Evolutionary conservation across 2,888 invertebrate species (phyloP).

Genomic region (Clepsis dumicolana): DNA sequence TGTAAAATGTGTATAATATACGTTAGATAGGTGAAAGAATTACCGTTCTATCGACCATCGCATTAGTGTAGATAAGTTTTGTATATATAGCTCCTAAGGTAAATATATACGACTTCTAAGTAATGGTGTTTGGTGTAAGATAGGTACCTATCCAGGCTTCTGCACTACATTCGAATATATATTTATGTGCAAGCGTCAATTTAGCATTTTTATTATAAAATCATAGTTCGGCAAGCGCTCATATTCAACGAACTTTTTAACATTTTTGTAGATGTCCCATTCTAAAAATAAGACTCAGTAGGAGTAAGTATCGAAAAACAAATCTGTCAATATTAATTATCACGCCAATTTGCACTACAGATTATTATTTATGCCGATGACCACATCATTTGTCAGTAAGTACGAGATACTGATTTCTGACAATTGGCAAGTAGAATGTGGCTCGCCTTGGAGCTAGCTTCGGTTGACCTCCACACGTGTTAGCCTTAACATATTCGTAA

Average conservation of each 20-base stretch:
- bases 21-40: constrained; percentile 82
- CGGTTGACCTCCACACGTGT: constrained; percentile 23
- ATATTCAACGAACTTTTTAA: too few relatives aligned
- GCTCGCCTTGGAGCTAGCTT: constrained; percentile 35
- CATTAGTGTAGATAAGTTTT: constrained; percentile 73
- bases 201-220: constrained; percentile 67
- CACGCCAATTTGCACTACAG: constrained; percentile 21
- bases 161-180: constrained; percentile 79
- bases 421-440: constrained; percentile 17
- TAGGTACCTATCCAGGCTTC: constrained; percentile 83
- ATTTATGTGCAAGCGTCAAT: constrained; percentile 83
- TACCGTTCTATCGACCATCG: constrained; percentile 80
- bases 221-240: constrained; percentile 63
- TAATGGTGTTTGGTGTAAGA: constrained; percentile 84
- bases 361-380: constrained; percentile 30
- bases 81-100: constrained; percentile 79
- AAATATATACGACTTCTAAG: constrained; percentile 66
- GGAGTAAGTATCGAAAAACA: constrained; percentile 4
- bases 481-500: constrained; percentile 12
- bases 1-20: constrained; percentile 79
- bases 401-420: constrained; percentile 19
- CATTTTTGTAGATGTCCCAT: too few relatives aligned
- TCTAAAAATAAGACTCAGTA: neutral
- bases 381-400: constrained; percentile 16
- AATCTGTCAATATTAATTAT: constrained; percentile 14